phyloP scores from a whole-genome alignment of 2,888 invertebrate species.

The Lycophotia porphyrea region DNA sequence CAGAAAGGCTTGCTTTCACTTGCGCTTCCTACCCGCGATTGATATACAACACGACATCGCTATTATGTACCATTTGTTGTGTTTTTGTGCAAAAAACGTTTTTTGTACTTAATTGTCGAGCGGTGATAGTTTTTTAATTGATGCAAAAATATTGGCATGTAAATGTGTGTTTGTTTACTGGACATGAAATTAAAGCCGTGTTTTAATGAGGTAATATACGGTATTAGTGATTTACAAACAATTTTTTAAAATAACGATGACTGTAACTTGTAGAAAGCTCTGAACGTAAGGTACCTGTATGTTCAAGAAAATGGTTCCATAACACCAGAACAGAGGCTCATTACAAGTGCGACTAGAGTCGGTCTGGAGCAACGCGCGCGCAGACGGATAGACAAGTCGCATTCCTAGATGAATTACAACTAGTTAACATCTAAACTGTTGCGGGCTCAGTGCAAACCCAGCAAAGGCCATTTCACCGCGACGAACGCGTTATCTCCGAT shows the following conservation, averaged over 20 bases:
- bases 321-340: slow-evolving; percentile 67
- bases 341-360: slow-evolving; percentile 50
- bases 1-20: slow-evolving; percentile 74
- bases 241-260: slow-evolving; percentile 22
- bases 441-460: slow-evolving; percentile 67
- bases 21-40: slow-evolving; percentile 71
- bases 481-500: slow-evolving; percentile 74
- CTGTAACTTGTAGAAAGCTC: slow-evolving; percentile 32
- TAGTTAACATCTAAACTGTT: slow-evolving; percentile 78
- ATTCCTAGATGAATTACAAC: slow-evolving; percentile 85
- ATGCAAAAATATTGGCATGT: slow-evolving; percentile 54
- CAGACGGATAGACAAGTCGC: slow-evolving; percentile 73
- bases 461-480: slow-evolving; percentile 79
- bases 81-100: slow-evolving; percentile 55
- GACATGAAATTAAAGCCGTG: slow-evolving; percentile 8
- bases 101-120: slow-evolving; percentile 46
- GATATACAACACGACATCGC: slow-evolving; percentile 71
- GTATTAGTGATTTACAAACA: slow-evolving; percentile 10
- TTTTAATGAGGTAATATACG: slow-evolving; percentile 1
- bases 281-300: neutral
- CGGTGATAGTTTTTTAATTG: slow-evolving; percentile 52
- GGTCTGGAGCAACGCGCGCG: slow-evolving; percentile 56
- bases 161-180: slow-evolving; percentile 31
- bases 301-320: slow-evolving; percentile 38
- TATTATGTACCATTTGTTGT: slow-evolving; percentile 68